phyloP scores from a whole-genome alignment of 2,797 vertebrate genomes.

The Enoplosus armatus region DNA sequence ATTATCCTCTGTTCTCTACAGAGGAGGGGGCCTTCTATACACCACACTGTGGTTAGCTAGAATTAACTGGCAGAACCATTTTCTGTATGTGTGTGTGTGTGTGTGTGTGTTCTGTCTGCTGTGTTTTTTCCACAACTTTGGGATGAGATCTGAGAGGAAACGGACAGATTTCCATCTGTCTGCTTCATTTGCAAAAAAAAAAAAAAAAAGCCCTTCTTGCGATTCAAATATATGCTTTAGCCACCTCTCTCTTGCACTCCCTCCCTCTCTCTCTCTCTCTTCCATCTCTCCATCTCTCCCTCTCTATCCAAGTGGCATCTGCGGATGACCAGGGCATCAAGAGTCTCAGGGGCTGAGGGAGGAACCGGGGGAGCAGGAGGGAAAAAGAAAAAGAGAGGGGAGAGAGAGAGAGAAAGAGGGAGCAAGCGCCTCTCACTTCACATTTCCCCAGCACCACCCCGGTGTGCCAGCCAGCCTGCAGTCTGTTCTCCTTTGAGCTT shows the following conservation, averaged over 20 bases:
- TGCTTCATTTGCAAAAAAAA: slow-evolving; percentile 82
- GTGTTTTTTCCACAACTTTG: slow-evolving; percentile 76
- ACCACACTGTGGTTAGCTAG: slow-evolving; percentile 63
- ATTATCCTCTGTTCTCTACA: slow-evolving; percentile 67
- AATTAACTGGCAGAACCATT: slow-evolving; percentile 66
- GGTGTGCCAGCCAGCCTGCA: slow-evolving; percentile 94
- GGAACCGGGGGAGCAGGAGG: slow-evolving; percentile 61
- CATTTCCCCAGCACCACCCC: slow-evolving; percentile 89
- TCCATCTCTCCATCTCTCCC: slow-evolving; percentile 55
- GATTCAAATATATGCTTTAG: slow-evolving; percentile 92
- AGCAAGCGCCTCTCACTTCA: slow-evolving; percentile 91
- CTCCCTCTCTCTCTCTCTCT: slow-evolving; percentile 43
- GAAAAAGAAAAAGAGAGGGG: slow-evolving; percentile 28
- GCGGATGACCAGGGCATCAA: slow-evolving; percentile 91
- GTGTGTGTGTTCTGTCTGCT: slow-evolving; percentile 55
- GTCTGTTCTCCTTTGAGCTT: slow-evolving; percentile 93
- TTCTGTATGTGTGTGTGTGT: slow-evolving; percentile 35
- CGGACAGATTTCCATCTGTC: slow-evolving; percentile 87
- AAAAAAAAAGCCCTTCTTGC: slow-evolving; percentile 83
- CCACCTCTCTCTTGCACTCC: slow-evolving; percentile 66
- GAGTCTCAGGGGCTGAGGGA: slow-evolving; percentile 86
- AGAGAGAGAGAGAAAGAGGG: slow-evolving; percentile 78
- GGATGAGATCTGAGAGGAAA: slow-evolving; percentile 84
- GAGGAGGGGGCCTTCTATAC: slow-evolving; percentile 51
- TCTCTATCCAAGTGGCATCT: slow-evolving; percentile 91